A percentile compares a stretch with the other conserved stretches of the same genome.
Conservation (phyloP, 2,797 vertebrate genomes). For the Molossus molossus region DNA sequence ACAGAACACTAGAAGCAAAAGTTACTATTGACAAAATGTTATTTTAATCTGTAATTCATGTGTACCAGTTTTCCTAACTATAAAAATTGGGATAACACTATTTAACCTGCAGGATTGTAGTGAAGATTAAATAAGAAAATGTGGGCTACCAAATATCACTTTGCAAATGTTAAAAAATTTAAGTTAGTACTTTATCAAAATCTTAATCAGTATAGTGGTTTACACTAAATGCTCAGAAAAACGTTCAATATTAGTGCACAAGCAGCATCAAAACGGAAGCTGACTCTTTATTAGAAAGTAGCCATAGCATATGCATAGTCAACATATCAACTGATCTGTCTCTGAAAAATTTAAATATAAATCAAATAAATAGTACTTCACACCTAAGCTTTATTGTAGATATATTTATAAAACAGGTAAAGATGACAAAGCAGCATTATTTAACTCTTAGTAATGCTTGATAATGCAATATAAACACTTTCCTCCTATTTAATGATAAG, state of each 20-base stretch:
- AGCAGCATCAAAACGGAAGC: slow-evolving; percentile 8
- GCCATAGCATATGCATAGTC: neutral
- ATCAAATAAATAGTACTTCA: slow-evolving; percentile 52
- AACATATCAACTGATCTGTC: neutral
- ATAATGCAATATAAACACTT: slow-evolving; percentile 42
- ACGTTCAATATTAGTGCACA: neutral
- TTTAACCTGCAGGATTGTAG: slow-evolving; percentile 6
- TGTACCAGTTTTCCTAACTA: neutral
- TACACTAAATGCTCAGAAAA: slow-evolving; percentile 39
- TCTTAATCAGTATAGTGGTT: neutral
- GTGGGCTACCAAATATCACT: neutral
- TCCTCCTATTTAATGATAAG: slow-evolving; percentile 38
- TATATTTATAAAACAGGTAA: slow-evolving; percentile 33
- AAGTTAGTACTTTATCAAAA: neutral
- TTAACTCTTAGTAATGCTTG: neutral
- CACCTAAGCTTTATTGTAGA: neutral
- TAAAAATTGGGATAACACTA: slow-evolving; percentile 38
- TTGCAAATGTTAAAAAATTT: neutral
- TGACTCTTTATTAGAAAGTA: neutral
- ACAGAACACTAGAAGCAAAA: slow-evolving; percentile 33
- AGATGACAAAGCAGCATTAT: slow-evolving; percentile 17
- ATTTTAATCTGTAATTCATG: slow-evolving; percentile 47
- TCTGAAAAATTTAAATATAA: slow-evolving; percentile 51
- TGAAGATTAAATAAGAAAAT: slow-evolving; percentile 60
- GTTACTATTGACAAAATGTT: slow-evolving; percentile 15